Evolutionary conservation across 2,797 vertebrate species (phyloP).

Genomic region (Ara ararauna): DNA sequence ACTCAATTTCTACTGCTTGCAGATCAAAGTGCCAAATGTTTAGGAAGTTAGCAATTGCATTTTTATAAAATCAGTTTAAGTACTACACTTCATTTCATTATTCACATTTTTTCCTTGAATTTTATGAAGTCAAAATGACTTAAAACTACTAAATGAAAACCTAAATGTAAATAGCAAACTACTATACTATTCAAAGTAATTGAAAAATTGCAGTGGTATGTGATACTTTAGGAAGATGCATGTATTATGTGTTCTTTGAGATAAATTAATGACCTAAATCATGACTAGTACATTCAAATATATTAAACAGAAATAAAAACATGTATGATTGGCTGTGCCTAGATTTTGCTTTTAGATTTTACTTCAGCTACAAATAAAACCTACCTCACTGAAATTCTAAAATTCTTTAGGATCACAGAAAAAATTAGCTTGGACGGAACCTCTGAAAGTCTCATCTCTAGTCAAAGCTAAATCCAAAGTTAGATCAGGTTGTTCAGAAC

Average conservation of each 20-base stretch:
- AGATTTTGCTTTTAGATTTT: neutral
- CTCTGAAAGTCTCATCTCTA: neutral
- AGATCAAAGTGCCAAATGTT: neutral
- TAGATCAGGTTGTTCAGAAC: neutral
- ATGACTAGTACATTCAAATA: neutral
- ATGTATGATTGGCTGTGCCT: fast-evolving
- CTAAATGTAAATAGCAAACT: neutral
- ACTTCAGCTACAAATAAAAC: neutral
- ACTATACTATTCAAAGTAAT: neutral
- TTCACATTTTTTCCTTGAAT: neutral
- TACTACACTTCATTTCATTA: neutral
- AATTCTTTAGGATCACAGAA: neutral
- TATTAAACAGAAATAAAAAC: neutral
- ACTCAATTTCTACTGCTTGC: neutral
- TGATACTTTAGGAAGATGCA: neutral
- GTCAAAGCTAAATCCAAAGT: neutral
- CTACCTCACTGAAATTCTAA: neutral
- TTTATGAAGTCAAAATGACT: neutral
- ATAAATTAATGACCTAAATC: neutral
- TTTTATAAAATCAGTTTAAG: neutral
- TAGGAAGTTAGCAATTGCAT: neutral
- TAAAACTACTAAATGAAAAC: neutral
- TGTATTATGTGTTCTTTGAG: neutral
- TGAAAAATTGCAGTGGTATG: neutral
- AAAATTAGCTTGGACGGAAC: neutral